Evolutionary conservation across 2,888 invertebrate genomes (phyloP).

Genomic region (Alentia gelatinosa): DNA sequence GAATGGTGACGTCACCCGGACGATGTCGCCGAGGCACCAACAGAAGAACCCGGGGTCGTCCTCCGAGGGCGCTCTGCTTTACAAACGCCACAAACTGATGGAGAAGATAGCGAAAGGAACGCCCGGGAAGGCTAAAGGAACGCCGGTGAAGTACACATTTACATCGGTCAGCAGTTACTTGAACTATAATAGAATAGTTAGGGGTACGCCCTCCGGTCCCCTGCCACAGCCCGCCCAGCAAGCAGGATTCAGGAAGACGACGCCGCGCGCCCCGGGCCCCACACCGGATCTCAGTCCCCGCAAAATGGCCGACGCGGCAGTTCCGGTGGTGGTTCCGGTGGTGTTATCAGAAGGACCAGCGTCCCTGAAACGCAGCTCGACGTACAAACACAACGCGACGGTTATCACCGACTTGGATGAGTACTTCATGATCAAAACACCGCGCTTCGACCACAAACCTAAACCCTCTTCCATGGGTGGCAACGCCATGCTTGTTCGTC

Average conservation of each 20-base stretch:
- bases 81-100: neutral
- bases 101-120: neutral
- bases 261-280: neutral
- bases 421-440: slow-evolving; percentile 13
- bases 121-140: neutral
- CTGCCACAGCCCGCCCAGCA: too few species aligned
- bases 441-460: neutral
- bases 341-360: too few species aligned
- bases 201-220: too few species aligned
- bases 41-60: neutral
- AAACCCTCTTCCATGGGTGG: neutral
- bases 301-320: neutral
- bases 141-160: neutral
- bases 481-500: too few species aligned
- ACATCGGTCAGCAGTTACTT: slow-evolving; percentile 13
- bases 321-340: neutral
- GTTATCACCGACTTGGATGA: neutral
- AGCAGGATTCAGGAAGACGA: neutral
- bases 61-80: slow-evolving; percentile 22
- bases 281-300: neutral
- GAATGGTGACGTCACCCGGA: neutral
- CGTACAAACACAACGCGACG: neutral
- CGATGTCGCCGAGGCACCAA: neutral
- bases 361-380: neutral
- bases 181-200: slow-evolving; percentile 39